Evolutionary conservation across 2,113 vertebrate genomes (phyloP).

Genomic region (Dicrurus megarhynchus): DNA sequence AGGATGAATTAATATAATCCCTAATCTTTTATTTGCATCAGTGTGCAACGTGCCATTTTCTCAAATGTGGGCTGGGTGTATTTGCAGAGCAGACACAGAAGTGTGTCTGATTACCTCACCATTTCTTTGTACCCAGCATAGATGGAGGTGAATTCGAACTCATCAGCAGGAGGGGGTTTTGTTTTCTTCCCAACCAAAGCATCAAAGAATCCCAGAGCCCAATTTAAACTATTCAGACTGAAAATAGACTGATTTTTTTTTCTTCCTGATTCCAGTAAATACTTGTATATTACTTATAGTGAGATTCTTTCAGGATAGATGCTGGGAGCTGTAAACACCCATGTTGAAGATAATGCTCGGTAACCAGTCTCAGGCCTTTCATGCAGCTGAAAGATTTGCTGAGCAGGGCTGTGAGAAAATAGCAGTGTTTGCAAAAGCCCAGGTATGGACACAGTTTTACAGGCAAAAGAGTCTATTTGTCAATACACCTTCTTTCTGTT

Average conservation of each 20-base stretch:
- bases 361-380: background rate
- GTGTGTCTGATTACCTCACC: constrained; percentile 29
- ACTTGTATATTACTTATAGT: background rate
- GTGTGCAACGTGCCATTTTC: constrained; percentile 38
- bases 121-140: constrained; percentile 2
- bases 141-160: constrained; percentile 31
- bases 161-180: constrained; percentile 3
- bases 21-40: constrained; percentile 38
- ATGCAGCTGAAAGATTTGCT: background rate
- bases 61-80: background rate
- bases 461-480: background rate
- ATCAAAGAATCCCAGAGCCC: background rate
- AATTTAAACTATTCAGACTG: constrained; percentile 32
- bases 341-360: background rate
- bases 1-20: background rate
- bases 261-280: background rate
- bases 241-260: constrained; percentile 10
- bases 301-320: background rate
- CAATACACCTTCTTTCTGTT: background rate
- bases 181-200: background rate
- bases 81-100: constrained; percentile 19
- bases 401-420: background rate
- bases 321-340: background rate
- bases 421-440: background rate
- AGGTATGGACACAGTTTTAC: background rate